Evolutionary conservation across 2,113 vertebrate species (phyloP).

Genomic region (Microcebus ravelobensis): DNA sequence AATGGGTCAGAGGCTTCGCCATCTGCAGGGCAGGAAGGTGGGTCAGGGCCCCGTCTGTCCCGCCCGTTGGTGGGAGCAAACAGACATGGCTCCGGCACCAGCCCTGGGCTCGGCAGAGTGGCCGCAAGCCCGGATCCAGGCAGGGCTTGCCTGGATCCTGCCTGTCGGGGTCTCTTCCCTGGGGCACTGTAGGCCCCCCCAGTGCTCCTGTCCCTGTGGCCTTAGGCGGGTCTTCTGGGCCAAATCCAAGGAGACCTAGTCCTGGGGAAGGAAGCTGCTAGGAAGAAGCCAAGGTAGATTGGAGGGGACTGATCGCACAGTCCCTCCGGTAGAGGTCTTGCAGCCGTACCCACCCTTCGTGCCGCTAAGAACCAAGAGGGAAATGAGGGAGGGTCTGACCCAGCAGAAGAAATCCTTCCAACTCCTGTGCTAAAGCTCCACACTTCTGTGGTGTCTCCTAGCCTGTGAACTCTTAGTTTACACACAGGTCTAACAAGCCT

Average conservation of each 20-base stretch:
- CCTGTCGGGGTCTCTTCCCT: background rate
- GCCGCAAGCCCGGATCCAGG: background rate
- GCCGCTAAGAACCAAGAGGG: background rate
- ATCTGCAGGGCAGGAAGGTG: constrained; percentile 58
- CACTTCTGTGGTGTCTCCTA: no score
- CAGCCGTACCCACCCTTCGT: background rate
- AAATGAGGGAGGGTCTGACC: background rate
- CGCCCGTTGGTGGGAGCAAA: constrained; percentile 18
- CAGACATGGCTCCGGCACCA: background rate
- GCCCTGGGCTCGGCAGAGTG: background rate
- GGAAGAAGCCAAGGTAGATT: background rate
- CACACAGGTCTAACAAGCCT: rapidly evolving
- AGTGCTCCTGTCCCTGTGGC: background rate
- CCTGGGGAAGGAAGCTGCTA: background rate
- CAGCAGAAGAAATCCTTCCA: background rate
- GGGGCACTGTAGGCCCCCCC: background rate
- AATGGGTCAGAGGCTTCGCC: constrained; percentile 48
- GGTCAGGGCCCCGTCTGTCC: background rate
- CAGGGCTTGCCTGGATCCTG: background rate
- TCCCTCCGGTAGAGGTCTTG: background rate
- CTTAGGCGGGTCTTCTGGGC: background rate
- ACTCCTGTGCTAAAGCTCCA: background rate
- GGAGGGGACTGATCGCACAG: no score
- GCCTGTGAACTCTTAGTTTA: background rate
- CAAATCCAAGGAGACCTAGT: background rate